Evolutionary conservation across 2,113 vertebrate species (phyloP).

Genomic region (Oophaga pumilio): DNA sequence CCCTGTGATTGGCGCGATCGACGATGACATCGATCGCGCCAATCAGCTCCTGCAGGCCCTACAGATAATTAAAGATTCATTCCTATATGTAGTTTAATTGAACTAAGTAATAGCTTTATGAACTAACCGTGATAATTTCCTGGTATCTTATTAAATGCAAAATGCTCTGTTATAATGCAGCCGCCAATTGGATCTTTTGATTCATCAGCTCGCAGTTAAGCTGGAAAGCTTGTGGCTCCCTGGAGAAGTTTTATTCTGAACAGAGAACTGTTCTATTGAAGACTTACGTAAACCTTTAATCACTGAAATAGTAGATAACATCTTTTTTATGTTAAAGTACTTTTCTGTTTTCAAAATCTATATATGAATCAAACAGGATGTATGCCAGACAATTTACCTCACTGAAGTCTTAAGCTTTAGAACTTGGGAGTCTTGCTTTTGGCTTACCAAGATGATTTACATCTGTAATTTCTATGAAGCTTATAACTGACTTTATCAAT

Average conservation of each 20-base stretch:
- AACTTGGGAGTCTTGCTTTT: not conserved
- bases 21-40: no score
- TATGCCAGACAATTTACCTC: not conserved
- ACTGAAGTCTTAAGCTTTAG: not conserved
- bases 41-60: no score
- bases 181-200: not conserved
- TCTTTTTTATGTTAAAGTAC: constrained; percentile 15
- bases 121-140: not conserved
- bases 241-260: not conserved
- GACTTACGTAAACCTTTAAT: not conserved
- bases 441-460: constrained; percentile 1
- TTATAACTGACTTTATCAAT: not conserved
- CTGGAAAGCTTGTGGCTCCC: constrained; percentile 6
- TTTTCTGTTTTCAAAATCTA: constrained; percentile 9
- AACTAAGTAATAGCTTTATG: not conserved
- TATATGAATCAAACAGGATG: not conserved
- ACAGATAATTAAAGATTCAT: not conserved
- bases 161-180: not conserved
- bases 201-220: constrained; percentile 1
- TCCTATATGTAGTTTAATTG: not conserved
- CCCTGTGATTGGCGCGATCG: no score
- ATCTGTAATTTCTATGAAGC: not conserved
- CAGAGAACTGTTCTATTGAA: not conserved
- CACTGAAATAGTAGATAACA: constrained; percentile 17
- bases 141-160: not conserved